Evolutionary conservation across 2,888 invertebrate genomes (phyloP).

Genomic region (Leptinotarsa juncta): DNA sequence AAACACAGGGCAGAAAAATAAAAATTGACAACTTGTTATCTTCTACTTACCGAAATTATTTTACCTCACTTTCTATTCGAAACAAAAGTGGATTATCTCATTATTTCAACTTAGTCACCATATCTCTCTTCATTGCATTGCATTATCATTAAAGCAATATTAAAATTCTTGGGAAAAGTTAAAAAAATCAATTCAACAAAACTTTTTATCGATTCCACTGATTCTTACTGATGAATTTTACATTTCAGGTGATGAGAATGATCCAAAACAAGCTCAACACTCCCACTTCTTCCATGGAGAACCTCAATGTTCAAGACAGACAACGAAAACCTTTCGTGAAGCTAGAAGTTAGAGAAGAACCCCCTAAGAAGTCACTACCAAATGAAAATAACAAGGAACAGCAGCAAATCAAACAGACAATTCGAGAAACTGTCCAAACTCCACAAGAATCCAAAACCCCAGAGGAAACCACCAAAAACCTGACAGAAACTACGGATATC

Average conservation of each 20-base stretch:
- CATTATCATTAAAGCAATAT: no score
- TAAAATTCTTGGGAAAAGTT: no score
- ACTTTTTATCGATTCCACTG: no score
- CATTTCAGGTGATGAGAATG: conserved; percentile 65
- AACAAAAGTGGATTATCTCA: no score
- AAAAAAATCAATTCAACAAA: no score
- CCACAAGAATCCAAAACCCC: no score
- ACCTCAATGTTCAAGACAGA: conserved; percentile 47
- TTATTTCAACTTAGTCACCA: no score
- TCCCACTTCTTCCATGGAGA: conserved; percentile 59
- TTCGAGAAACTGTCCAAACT: not conserved
- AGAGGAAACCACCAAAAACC: not conserved
- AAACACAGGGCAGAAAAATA: no score
- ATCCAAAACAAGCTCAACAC: conserved; percentile 66
- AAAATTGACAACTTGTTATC: no score
- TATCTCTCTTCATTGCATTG: no score
- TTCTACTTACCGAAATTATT: no score
- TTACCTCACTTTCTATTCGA: no score
- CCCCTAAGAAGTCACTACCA: not conserved
- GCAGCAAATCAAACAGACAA: not conserved
- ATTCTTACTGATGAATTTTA: conserved; percentile 21
- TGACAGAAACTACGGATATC: conserved; percentile 21
- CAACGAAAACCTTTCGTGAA: conserved; percentile 21
- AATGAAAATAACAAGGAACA: conserved; percentile 1
- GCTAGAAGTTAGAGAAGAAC: conserved; percentile 28